phyloP scores from a whole-genome alignment of 2,113 vertebrate genomes.

The Limanda limanda region DNA sequence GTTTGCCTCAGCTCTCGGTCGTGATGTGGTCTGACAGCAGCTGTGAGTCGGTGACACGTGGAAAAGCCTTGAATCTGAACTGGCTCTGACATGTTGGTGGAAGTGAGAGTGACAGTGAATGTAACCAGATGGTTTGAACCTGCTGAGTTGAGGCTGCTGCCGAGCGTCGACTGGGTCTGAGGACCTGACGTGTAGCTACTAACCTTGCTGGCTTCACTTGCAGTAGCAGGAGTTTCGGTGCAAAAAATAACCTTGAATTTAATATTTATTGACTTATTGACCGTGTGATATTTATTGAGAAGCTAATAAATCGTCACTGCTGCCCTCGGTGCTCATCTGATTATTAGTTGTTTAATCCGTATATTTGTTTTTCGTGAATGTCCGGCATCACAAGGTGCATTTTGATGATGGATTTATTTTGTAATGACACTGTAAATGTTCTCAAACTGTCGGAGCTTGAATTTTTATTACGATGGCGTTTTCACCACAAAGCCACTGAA shows the following conservation, averaged over 20 bases:
- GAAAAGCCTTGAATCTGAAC: not conserved
- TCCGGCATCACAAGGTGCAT: slow-evolving; percentile 29
- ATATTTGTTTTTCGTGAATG: slow-evolving; percentile 14
- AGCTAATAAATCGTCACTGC: slow-evolving; percentile 44
- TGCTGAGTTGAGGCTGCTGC: slow-evolving; percentile 30
- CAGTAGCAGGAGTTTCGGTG: slow-evolving; percentile 10
- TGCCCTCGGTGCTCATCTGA: slow-evolving; percentile 29
- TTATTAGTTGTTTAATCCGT: slow-evolving; percentile 3
- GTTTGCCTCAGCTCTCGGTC: not conserved
- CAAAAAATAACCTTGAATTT: slow-evolving; percentile 25
- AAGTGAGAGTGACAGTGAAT: not conserved
- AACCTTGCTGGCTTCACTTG: slow-evolving; percentile 1
- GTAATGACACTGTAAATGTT: slow-evolving; percentile 29
- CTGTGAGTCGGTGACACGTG: not conserved
- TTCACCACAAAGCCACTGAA: not conserved
- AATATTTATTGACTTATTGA: slow-evolving; percentile 40
- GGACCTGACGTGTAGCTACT: slow-evolving; percentile 2
- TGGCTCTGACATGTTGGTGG: not conserved
- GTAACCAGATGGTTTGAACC: slow-evolving; percentile 7
- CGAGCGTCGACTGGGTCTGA: not conserved
- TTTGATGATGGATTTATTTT: slow-evolving; percentile 20
- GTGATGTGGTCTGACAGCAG: not conserved
- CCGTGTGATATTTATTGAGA: slow-evolving; percentile 54
- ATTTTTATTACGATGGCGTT: slow-evolving; percentile 6
- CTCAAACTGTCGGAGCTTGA: slow-evolving; percentile 11